A percentile compares a stretch with the other conserved stretches of the same genome.
Evolutionary conservation across 2,888 invertebrate genomes (phyloP).

Genomic region (Drosophila aldrichi): DNA sequence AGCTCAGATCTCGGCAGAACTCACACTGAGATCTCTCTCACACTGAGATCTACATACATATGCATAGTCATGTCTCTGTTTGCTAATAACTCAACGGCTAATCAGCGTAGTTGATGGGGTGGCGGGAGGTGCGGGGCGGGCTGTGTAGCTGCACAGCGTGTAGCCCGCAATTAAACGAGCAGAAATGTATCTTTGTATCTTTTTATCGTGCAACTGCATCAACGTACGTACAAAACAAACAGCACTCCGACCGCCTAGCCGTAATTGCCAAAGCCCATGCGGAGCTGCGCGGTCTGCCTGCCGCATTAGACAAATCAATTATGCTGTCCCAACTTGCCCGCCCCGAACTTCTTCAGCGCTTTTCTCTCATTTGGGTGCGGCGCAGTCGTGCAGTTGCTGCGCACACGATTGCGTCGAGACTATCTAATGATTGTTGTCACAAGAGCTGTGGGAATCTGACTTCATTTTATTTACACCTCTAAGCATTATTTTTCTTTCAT

Average conservation of each 20-base stretch:
- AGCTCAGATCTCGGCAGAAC: slow-evolving; percentile 44
- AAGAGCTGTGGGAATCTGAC: slow-evolving; percentile 35
- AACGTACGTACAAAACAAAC: slow-evolving; percentile 50
- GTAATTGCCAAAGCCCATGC: slow-evolving; percentile 65
- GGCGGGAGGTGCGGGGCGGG: neutral
- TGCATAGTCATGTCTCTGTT: slow-evolving; percentile 64
- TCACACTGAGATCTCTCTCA: slow-evolving; percentile 36
- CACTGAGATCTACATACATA: neutral
- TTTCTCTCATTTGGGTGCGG: slow-evolving; percentile 36
- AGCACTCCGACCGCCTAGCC: slow-evolving; percentile 35
- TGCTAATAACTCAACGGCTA: slow-evolving; percentile 82
- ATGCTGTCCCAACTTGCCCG: slow-evolving; percentile 45
- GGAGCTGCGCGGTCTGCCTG: slow-evolving; percentile 41
- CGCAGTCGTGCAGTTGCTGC: slow-evolving; percentile 23
- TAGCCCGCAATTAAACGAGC: slow-evolving; percentile 75
- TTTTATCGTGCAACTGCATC: slow-evolving; percentile 66
- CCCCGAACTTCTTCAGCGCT: neutral
- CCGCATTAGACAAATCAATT: slow-evolving; percentile 77
- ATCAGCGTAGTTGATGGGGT: slow-evolving; percentile 58
- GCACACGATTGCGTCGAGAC: slow-evolving; percentile 14
- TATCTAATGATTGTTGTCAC: slow-evolving; percentile 56
- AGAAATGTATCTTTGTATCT: slow-evolving; percentile 76
- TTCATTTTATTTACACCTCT: slow-evolving; percentile 32
- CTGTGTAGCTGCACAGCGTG: slow-evolving; percentile 56
- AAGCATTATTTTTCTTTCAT: neutral